Percentiles rank a stretch among this genome's conserved stretches.
phyloP scores from a whole-genome alignment of 1,140 invertebrate species.

The Orius insidiosus region DNA sequence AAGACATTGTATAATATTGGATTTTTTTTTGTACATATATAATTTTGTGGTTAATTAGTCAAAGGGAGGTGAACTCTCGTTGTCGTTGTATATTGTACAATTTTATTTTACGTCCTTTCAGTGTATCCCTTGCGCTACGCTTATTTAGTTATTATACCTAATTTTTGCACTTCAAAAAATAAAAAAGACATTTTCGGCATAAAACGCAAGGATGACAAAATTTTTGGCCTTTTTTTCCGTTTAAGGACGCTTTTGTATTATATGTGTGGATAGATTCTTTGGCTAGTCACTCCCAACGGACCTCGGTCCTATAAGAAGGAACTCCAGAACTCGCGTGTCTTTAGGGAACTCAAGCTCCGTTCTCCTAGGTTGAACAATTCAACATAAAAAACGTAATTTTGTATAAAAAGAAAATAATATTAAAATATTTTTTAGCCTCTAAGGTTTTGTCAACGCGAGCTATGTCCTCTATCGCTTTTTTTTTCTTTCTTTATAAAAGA shows the following conservation, averaged over 20 bases:
- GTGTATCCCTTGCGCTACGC: slow-evolving; percentile 13
- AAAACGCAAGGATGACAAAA: neutral
- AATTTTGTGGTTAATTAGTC: neutral
- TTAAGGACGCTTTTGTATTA: slow-evolving; percentile 6
- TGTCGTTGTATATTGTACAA: slow-evolving; percentile 11
- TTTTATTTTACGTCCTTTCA: slow-evolving; percentile 10
- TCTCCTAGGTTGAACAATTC: slow-evolving; percentile 16
- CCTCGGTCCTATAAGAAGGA: slow-evolving; percentile 11
- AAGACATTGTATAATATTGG: too few relatives aligned
- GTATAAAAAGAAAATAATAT: slow-evolving; percentile 10
- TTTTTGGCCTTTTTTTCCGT: neutral
- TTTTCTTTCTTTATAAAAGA: slow-evolving; percentile 6
- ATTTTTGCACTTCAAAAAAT: slow-evolving; percentile 3
- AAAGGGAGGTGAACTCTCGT: neutral
- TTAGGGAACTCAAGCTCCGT: slow-evolving; percentile 11
- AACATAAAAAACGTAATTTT: slow-evolving; percentile 13
- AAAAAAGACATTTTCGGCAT: slow-evolving; percentile 1
- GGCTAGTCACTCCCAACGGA: slow-evolving; percentile 14
- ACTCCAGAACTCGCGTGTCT: slow-evolving; percentile 17
- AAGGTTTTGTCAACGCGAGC: slow-evolving; percentile 17
- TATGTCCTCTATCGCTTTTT: slow-evolving; percentile 15
- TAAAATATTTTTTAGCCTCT: slow-evolving; percentile 14
- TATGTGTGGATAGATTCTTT: slow-evolving; percentile 15
- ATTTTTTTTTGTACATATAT: neutral
- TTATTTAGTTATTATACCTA: slow-evolving; percentile 12